These are phyloP conservation scores for Aramus guarauna DNA, from an alignment of 2,113 vertebrate species.

Conservation along the genomic window DNA sequence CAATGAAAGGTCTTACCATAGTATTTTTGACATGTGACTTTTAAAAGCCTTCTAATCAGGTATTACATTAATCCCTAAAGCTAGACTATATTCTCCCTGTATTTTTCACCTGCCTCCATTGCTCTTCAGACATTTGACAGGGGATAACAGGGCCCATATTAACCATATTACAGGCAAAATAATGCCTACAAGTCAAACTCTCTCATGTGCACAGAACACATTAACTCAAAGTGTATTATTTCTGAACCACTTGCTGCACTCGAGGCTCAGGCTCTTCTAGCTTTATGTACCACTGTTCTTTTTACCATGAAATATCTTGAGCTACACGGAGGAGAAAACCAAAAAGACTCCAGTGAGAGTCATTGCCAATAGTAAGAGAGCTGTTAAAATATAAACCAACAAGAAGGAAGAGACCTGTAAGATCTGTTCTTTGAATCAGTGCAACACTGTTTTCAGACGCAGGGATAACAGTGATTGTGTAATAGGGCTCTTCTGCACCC, in stretches of 20 bases:
- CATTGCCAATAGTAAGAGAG: background rate
- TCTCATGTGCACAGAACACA: background rate
- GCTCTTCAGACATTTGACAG: background rate
- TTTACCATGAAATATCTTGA: background rate
- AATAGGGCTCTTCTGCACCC: background rate
- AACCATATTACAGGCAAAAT: background rate
- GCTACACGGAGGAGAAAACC: background rate
- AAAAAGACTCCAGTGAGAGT: constrained; percentile 4
- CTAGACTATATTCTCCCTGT: background rate
- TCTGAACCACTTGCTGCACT: background rate
- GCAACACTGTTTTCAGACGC: background rate
- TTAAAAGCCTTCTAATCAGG: background rate
- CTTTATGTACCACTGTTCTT: background rate
- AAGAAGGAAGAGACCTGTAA: background rate
- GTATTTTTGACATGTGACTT: background rate
- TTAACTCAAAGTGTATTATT: background rate
- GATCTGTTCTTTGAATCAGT: background rate
- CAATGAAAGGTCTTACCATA: background rate
- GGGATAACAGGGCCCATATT: background rate
- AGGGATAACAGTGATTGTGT: background rate
- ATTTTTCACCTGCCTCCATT: background rate
- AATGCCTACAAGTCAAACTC: background rate
- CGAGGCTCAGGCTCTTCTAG: background rate
- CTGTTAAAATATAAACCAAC: background rate
- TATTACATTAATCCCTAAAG: background rate